Percentiles rank a stretch among this genome's conserved stretches.
Conservation (phyloP, 2,113 vertebrate genomes). For the Megaleporinus macrocephalus region DNA sequence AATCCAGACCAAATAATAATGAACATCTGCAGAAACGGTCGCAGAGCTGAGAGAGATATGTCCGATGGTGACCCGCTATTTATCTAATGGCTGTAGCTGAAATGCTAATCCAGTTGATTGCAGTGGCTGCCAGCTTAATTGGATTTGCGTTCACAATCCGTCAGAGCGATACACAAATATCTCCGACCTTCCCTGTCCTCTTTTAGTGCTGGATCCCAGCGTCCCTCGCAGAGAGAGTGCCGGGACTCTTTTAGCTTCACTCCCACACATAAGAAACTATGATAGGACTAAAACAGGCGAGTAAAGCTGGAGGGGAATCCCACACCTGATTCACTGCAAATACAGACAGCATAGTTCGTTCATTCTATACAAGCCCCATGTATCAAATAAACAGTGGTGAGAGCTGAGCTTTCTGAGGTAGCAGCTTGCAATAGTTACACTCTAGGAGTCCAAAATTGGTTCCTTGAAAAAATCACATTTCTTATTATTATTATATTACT, state of each 20-base stretch:
- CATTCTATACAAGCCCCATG: background rate
- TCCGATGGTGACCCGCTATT: conserved; percentile 51
- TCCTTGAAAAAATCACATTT: background rate
- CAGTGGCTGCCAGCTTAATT: conserved; percentile 57
- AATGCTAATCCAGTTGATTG: conserved; percentile 60
- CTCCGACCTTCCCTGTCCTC: conserved; percentile 49
- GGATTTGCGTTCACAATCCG: conserved; percentile 59
- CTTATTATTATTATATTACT: too few species aligned
- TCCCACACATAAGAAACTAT: background rate
- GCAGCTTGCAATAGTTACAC: background rate
- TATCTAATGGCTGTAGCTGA: conserved; percentile 40
- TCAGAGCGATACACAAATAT: conserved; percentile 56
- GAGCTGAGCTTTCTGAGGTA: background rate
- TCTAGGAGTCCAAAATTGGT: too few species aligned
- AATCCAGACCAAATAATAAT: background rate
- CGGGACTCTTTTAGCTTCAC: conserved; percentile 27
- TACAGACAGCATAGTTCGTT: background rate
- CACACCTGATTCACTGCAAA: background rate
- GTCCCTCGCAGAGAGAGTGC: background rate
- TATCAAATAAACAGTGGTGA: background rate
- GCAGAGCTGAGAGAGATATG: conserved; percentile 11
- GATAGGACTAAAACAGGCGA: background rate
- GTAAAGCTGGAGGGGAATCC: background rate
- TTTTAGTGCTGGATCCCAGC: conserved; percentile 7
- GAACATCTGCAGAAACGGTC: background rate